Evolutionary conservation across 2,888 invertebrate genomes (phyloP).

Genomic region (Tachina grossa): DNA sequence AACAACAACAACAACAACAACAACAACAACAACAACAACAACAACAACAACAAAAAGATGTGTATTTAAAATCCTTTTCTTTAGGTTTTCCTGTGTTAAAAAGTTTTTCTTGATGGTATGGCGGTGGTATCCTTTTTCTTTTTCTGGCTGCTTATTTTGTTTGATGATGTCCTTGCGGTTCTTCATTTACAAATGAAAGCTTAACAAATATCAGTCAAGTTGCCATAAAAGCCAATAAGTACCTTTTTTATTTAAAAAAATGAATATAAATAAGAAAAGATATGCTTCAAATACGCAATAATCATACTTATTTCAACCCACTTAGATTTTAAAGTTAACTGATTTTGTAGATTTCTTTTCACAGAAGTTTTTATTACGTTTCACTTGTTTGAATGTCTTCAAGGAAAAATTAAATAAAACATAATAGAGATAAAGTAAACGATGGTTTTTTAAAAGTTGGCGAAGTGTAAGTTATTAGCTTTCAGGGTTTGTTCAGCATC

Average conservation of each 20-base stretch:
- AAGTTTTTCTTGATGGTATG: background rate
- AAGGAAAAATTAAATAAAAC: slow-evolving; percentile 12
- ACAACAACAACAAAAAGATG: slow-evolving; percentile 6
- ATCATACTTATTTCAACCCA: slow-evolving; percentile 66
- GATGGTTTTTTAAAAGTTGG: background rate
- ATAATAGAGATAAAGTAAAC: slow-evolving; percentile 11
- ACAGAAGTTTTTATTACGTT: slow-evolving; percentile 39
- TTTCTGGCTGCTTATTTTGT: slow-evolving; percentile 37
- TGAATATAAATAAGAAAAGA: background rate
- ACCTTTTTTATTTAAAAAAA: slow-evolving; percentile 21
- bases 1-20: slow-evolving; percentile 7
- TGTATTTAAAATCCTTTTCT: slow-evolving; percentile 31
- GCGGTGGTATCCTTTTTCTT: slow-evolving; percentile 22
- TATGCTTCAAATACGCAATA: slow-evolving; percentile 52
- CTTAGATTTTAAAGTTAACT: slow-evolving; percentile 53
- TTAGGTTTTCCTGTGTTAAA: slow-evolving; percentile 5
- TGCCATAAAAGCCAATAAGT: slow-evolving; percentile 68
- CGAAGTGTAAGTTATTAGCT: slow-evolving; percentile 30
- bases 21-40: slow-evolving; percentile 9
- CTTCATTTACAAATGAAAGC: slow-evolving; percentile 61
- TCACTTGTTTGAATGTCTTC: slow-evolving; percentile 46
- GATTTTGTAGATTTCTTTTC: slow-evolving; percentile 17
- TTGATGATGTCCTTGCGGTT: slow-evolving; percentile 64
- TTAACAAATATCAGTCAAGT: slow-evolving; percentile 57
- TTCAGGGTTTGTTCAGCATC: slow-evolving; percentile 2